Base-by-base conservation (phyloP, 2,888 invertebrate genomes). In the Minunthozetes semirufus region DNA sequence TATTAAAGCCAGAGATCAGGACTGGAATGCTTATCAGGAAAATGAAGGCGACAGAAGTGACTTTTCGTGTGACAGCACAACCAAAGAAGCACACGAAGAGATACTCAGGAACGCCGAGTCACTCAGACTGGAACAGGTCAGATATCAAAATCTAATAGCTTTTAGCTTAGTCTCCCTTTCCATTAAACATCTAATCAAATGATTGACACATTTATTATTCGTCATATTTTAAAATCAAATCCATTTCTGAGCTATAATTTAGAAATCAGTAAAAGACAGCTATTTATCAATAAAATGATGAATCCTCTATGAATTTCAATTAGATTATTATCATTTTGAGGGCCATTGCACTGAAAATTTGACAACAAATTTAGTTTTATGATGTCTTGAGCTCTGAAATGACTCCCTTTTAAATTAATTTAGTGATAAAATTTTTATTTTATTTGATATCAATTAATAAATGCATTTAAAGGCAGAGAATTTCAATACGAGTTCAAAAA, bases 81-180 rank as follows among this genome's bases (percentile, higher is more conserved):
- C 75, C 19, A 75, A 70, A 42, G 71, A 75, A 19, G 75, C 75
- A 3, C 75, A 75, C 33, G 71, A 75, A 72, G 75, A 75, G 46
- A 75, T 75, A 29, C 46, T 75, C 2, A 50, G 75, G 19, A 75
- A 63, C 50, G 75, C 75, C 1, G 71, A 71, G n/a, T 46, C 71
- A 1, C 61, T 75, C 6, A 75, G 71, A 61, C 75, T 53, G 25
- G 75, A 71, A 72, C 42, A 59, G 72, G 72, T 59, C 19, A 50
- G 72, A 50, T 19, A 11, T n/a, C 33, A 29, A 63, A 63, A n/a
- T 8, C 33, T 19, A n/a, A n/a, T n/a, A 19, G n/a, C 19, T 50
- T 19, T 19, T 50, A 19, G n/a, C 19, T 5, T n/a, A 19, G 1
- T 5, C n/a, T 50, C 5, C 3, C 50, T 50, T n/a, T 50, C 19